Base-by-base conservation (phyloP, 2,888 invertebrate species). In the Lissocephala sabroskyi region DNA sequence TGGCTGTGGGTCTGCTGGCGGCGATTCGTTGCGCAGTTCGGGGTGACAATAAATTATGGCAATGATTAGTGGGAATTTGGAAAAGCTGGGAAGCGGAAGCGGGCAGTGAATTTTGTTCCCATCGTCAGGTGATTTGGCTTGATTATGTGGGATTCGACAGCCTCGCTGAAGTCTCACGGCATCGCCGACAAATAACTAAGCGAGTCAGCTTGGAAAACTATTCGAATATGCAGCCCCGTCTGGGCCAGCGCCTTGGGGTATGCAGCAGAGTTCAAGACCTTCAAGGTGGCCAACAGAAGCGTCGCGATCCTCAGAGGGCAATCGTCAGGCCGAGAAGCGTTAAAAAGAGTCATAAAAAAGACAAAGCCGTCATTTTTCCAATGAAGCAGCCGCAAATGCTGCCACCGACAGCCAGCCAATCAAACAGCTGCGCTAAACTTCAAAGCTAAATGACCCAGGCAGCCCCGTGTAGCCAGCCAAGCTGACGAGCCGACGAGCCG, bases 341-440 rank as follows among this genome's bases (percentile, higher is more conserved):
- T 68, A 66, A 70, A 75, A 75, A 75, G 75, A 70, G 70, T 77
- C 70, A 73, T 70, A 70, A 70, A 70, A 70, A 70, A 76, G 70
- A 73, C 70, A 77, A 70, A 73, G 71, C 71, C 77, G 77, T 73
- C 71, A 73, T 73, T 73, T 71, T 73, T 73, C 71, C 77, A 73
- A 73, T 73, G 75, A 73, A 71, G 55, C 56, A 50, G 50, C 48
- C 29, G 45, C 6, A 44, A 48, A 53, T 63, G 45, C 48, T 56
- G 59, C 46, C 57, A n/a, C n/a, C n/a, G n/a, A 65, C 66, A 66
- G 70, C 65, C 66, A 67, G 65, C 80, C 80, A 81, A 81, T 81
- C 80, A 82, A 68, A 78, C 81, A 67, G 70, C 65, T 65, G 80
- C 80, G 80, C 80, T 63, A 56, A 80, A 81, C 82, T 81, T 81